Conservation (phyloP, 2,888 invertebrate species). For the Drosophila demipolita region DNA sequence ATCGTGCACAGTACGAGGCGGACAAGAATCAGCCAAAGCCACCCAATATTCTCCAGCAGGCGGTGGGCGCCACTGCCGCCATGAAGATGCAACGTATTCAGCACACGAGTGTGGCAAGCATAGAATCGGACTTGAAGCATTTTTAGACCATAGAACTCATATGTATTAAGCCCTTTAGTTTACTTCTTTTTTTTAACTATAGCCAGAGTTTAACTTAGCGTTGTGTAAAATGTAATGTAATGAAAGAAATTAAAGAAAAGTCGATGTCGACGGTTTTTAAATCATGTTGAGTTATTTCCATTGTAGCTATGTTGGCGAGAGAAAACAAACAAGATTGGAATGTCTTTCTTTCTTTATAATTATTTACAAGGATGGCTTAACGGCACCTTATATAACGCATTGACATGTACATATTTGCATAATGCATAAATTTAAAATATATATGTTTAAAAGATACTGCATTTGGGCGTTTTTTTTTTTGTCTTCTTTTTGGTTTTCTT, state of each 20-base stretch:
- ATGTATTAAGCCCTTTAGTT: constrained; percentile 25
- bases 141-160: constrained; percentile 38
- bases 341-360: constrained; percentile 84
- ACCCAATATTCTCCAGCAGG: constrained; percentile 78
- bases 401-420: constrained; percentile 70
- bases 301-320: constrained; percentile 30
- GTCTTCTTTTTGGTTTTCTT: constrained; percentile 13
- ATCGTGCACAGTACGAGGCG: constrained; percentile 83
- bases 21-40: constrained; percentile 82
- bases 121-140: constrained; percentile 59
- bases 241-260: constrained; percentile 24
- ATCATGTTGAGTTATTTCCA: constrained; percentile 3
- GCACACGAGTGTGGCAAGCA: constrained; percentile 38
- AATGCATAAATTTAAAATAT: constrained; percentile 74
- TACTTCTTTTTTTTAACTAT: constrained; percentile 13
- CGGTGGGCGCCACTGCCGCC: constrained; percentile 70
- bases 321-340: constrained; percentile 83
- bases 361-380: constrained; percentile 85
- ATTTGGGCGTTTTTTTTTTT: constrained; percentile 16
- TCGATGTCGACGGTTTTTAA: constrained; percentile 40
- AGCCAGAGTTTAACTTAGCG: constrained; percentile 20
- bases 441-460: constrained; percentile 61
- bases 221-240: constrained; percentile 41
- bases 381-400: constrained; percentile 79
- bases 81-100: constrained; percentile 65